Percentiles rank a stretch among this genome's conserved stretches.
phyloP scores from a whole-genome alignment of 2,888 invertebrate genomes.

The Andricus quercusramuli region DNA sequence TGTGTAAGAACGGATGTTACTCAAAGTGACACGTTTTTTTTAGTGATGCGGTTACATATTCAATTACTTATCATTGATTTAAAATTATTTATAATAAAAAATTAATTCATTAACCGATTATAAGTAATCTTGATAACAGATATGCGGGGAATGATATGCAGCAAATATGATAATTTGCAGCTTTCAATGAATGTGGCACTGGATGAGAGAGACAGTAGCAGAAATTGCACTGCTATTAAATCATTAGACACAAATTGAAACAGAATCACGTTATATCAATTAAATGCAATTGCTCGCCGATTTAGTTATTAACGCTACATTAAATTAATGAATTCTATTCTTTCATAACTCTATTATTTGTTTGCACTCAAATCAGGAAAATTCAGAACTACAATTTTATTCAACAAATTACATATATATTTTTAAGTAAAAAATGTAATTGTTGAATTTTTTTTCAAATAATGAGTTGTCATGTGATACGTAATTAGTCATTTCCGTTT shows the following conservation, averaged over 20 bases:
- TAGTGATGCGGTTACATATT: no score
- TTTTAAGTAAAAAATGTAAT: neutral
- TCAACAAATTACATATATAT: neutral
- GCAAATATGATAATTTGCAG: neutral
- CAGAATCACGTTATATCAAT: neutral
- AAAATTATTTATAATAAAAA: no score
- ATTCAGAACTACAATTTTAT: neutral
- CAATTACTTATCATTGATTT: no score
- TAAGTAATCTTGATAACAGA: no score
- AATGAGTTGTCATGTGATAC: no score
- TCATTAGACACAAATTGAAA: neutral
- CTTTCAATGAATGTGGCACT: neutral
- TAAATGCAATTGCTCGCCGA: neutral
- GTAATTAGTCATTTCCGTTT: neutral
- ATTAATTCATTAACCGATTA: neutral
- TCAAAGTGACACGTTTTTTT: no score
- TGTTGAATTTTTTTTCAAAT: neutral
- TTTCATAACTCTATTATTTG: neutral
- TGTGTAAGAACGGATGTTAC: no score
- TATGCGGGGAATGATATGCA: no score
- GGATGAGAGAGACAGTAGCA: neutral
- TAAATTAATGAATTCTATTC: neutral
- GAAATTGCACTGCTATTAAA: neutral
- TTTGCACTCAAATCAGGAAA: neutral
- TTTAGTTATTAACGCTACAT: neutral